Evolutionary conservation across 2,797 vertebrate genomes (phyloP), one percentile per base, ranked within the genome.

Genomic region (Sylvia borin): DNA sequence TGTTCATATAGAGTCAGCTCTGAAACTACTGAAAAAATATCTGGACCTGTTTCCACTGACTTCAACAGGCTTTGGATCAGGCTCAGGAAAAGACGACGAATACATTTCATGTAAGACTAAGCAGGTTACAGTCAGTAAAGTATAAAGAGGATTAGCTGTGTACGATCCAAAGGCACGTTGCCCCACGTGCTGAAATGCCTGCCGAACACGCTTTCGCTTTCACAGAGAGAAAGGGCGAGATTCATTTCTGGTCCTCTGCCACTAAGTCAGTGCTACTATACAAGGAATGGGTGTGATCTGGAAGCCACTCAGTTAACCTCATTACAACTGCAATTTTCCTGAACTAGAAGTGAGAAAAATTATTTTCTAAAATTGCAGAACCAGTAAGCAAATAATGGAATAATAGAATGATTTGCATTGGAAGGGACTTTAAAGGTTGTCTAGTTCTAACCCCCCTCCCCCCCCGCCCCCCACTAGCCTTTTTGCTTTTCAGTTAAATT

Each of bases 121-220:
- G 93, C 66, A 96, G 81, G 93, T 83, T 94, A 88, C 53, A 94
- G 79, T 82, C 82, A 92, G 85, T 89, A 90, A 90, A 83, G 88
- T 27, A 81, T 13, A 95, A 95, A 84, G 94, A 95, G 88, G 95
- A 97, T 96, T 94, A 96, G 88, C 58, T 65, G 61, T 77, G 61
- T 84, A 72, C 32, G 40, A 61, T 90, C 84, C 89, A 88, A 79
- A 86, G 60, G 84, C 71, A 24, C 15, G 16, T 71, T 79, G 54
- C 43, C 40, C 64, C 42, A 47, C 0, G 0, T 34, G 65, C 80
- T 53, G 60, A 78, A 90, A 90, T 2, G 43, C 80, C 67, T 53
- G 54, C 26, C 66, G 54, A 81, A 80, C 29, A 50, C 38, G 38
- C 91, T 92, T 93, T 75, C 13, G 1, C 66, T 95, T 92, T 80